Evolutionary conservation across 2,797 vertebrate genomes (phyloP), one percentile per base, ranked within the genome.

Genomic region (Platalea minor): DNA sequence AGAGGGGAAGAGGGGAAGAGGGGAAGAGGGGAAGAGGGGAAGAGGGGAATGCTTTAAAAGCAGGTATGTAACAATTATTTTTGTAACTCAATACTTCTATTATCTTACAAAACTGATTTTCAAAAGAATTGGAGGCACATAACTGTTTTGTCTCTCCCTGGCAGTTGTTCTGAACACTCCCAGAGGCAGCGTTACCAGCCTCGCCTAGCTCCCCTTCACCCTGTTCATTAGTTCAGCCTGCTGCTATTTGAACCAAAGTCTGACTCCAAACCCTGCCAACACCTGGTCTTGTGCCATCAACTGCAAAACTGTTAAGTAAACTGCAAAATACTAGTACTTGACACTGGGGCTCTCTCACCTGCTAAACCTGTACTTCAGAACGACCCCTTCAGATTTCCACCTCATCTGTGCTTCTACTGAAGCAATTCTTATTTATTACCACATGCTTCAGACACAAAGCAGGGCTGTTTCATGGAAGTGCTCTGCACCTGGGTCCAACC

Each of bases 161-260:
- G 19, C 18, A 67, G 43, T 2, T 17, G 60, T 15, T 61, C 6
- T 18, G 16, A 86, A 23, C 0, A 0, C 12, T 51, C 54, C 37
- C 67, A 51, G 43, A 50, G 33, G 39, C 18, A 7, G 51, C 9
- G 57, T 7, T 14, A 8, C 1, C 35, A n/a, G 54, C 31, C 60
- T 37, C 2, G 2, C 21, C 56, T 16, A 33, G 21, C 18, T n/a
- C 54, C 53, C 37, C 21, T 45, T 43, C 1, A 0, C 51, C 26
- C 77, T 46, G 29, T 11, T 57, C 31, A 3, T 28, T 17, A 31
- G 13, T 13, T 57, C 37, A 41, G 25, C 24, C 35, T 31, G 16
- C 20, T 35, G 33, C 50, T 33, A 5, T 9, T 2, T 41, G 29
- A 54, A 16, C 68, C 61, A 57, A 51, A 72, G 28, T 10, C 70